phyloP scores from a whole-genome alignment of 2,113 vertebrate species.

The Grammomys dolichurus region DNA sequence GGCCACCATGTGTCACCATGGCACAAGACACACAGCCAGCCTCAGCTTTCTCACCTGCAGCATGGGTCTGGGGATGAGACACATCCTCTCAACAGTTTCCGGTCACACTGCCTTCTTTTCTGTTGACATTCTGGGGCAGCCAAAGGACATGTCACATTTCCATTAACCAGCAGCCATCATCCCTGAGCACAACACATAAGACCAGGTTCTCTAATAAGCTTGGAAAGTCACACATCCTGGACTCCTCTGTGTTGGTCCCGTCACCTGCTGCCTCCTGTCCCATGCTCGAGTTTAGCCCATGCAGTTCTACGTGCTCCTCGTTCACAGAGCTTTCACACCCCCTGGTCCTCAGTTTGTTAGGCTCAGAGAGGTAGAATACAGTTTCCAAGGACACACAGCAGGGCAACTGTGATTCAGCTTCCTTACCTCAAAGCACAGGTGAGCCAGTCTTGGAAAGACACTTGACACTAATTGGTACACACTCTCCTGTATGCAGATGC shows the following conservation, averaged over 20 bases:
- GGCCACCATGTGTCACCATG: background rate
- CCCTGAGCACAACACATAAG: background rate
- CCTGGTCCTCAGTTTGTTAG: background rate
- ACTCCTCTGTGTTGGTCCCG: background rate
- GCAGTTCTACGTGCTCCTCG: background rate
- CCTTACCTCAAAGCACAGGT: background rate
- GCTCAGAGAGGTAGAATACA: background rate
- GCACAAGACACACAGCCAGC: background rate
- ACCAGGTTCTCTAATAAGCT: background rate
- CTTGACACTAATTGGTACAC: accelerated
- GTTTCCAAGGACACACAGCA: background rate
- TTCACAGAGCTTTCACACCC: background rate
- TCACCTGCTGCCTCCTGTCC: background rate
- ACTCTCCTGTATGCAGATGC: too few relatives aligned
- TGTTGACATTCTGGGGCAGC: background rate
- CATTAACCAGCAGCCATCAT: background rate
- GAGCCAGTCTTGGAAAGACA: background rate
- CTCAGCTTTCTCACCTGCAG: slow-evolving; percentile 11
- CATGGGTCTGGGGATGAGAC: background rate
- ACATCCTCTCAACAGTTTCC: background rate
- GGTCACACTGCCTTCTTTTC: background rate
- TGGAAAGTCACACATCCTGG: background rate
- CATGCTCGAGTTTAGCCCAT: accelerated
- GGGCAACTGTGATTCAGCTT: background rate
- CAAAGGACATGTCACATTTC: background rate